phyloP scores from a whole-genome alignment of 2,888 invertebrate species.

The Dasypolia templi region DNA sequence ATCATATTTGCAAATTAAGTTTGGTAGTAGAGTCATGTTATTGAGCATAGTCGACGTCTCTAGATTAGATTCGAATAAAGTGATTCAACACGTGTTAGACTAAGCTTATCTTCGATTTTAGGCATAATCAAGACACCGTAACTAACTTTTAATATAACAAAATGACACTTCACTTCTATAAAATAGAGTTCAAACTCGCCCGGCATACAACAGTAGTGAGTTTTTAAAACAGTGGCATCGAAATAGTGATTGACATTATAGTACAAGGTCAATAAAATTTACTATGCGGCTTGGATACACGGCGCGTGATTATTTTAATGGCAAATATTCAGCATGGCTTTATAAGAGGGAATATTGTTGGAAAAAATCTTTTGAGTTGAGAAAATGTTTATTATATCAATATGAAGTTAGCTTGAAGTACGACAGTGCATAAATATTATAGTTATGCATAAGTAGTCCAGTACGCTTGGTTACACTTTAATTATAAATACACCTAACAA shows the following conservation, averaged over 20 bases:
- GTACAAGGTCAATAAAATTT: constrained; percentile 49
- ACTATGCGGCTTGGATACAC: not conserved
- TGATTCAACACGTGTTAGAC: constrained; percentile 8
- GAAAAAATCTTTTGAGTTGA: too few relatives aligned
- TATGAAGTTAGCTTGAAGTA: not conserved
- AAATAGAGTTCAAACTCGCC: constrained; percentile 6
- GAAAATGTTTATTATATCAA: not conserved
- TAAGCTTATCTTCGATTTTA: constrained; percentile 29
- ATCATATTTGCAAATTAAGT: too few relatives aligned
- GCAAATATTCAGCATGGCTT: not conserved
- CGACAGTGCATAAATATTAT: too few relatives aligned
- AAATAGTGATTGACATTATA: constrained; percentile 41
- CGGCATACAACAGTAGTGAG: not conserved
- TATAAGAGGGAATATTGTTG: not conserved
- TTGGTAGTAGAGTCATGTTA: not conserved
- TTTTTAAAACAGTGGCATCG: constrained; percentile 11
- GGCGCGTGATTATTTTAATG: not conserved
- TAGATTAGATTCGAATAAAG: not conserved
- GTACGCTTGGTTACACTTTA: not conserved
- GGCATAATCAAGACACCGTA: constrained; percentile 39
- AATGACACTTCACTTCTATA: not conserved
- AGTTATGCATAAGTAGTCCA: too few relatives aligned
- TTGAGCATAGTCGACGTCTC: not conserved
- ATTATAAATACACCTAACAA: not conserved
- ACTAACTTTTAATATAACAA: not conserved